Base-by-base conservation (phyloP, 37 sponge, comb jelly and placozoan species). In the Eunapius fragilis region DNA sequence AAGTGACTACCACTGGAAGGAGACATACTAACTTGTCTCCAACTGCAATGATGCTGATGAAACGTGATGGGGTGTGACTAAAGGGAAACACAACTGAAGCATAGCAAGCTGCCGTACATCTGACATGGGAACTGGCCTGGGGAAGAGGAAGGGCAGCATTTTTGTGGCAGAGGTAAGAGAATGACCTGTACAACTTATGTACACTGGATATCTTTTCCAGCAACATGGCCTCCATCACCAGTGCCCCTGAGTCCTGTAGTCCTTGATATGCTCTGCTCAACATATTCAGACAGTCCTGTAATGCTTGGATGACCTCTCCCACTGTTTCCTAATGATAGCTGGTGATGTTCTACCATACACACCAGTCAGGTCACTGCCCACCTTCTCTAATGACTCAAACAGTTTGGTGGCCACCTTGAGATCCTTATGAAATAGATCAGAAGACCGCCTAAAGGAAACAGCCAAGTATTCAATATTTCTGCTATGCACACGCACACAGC, bases 231-330 rank as follows among this genome's bases (percentile, higher is more conserved):
- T 93, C 94, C 33, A 93, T 23, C 9, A 86, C 67, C 25, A 68
- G 37, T 33, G 94, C 80, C 68, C 38, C 76, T 25, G 72, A 78
- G 24, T 81, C 94, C 30, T 58, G 17, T 37, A 87, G 80, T 25
- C 84, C 85, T 30, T 67, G 22, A 37, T 93, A 93, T 27, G 91
- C 91, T 24, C 47, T 30, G 11, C 88, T 83, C 88, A 93, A n/a
- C 26, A 80, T 34, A 68, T 85, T 87, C n/a, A 93, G 74, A 68
- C 91, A 90, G 79, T 90, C 94, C 69, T 87, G 94, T 19, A 93
- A 69, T 34, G 91, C 94, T 71, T 88, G 72, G 28, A 71, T 70
- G 23, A 88, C 76, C 37, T 93, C 94, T n/a, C 14, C 58, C 22
- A 49, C n/a, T 34, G 47, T 31, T 33, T 58, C 58, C 58, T 58